A percentile compares a stretch with the other conserved stretches of the same genome.
Evolutionary conservation across 2,888 invertebrate genomes (phyloP).

Genomic region (Lacanobia oleracea): DNA sequence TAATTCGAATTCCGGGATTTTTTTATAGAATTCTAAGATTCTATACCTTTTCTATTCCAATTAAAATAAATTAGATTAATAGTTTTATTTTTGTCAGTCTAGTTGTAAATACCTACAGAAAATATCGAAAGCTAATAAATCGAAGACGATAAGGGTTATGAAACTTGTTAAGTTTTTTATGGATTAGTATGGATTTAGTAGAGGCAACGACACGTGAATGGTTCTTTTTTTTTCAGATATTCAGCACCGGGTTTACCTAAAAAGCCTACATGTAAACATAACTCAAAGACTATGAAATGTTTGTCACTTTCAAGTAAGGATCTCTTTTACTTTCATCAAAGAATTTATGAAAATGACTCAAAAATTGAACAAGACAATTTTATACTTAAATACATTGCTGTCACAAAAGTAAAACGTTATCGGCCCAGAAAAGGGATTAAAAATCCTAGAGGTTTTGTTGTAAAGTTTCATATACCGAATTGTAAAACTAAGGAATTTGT

Average conservation of each 20-base stretch:
- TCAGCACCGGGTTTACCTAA: not conserved
- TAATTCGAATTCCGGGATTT: too few species aligned
- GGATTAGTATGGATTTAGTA: too few species aligned
- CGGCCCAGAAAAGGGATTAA: not conserved
- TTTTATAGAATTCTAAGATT: too few species aligned
- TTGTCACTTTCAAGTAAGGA: constrained; percentile 5
- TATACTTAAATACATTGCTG: constrained; percentile 3
- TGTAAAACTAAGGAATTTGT: not conserved
- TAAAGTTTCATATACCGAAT: not conserved
- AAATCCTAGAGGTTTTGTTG: constrained; percentile 1
- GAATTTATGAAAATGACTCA: constrained; percentile 1
- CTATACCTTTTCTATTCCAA: too few species aligned
- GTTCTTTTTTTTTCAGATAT: not conserved
- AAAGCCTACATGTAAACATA: constrained; percentile 6
- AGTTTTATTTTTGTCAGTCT: too few species aligned
- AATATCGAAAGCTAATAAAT: too few species aligned
- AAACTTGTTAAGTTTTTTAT: too few species aligned
- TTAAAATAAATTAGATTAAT: too few species aligned
- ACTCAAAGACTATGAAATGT: constrained; percentile 5
- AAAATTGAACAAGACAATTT: constrained; percentile 14
- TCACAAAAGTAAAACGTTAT: not conserved
- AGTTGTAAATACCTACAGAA: too few species aligned
- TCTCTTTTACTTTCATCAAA: constrained; percentile 9
- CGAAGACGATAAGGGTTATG: too few species aligned
- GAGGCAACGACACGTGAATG: too few species aligned